phyloP scores from a whole-genome alignment of 2,113 vertebrate species.

The Nicator chloris region DNA sequence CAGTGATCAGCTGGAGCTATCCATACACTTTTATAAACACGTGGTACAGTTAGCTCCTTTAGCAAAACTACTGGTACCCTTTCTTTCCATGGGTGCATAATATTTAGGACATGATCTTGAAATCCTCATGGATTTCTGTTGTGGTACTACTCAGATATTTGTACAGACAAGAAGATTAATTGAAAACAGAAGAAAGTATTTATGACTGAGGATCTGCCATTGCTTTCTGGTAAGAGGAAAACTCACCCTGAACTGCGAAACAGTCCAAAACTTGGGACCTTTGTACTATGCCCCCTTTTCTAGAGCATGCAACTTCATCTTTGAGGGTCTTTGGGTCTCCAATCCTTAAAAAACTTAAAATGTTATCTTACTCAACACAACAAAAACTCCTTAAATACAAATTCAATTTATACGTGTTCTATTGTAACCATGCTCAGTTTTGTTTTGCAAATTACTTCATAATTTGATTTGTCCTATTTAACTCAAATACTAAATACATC shows the following conservation, averaged over 20 bases:
- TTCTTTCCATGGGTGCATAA: background rate
- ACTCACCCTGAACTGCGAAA: background rate
- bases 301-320: background rate
- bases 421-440: background rate
- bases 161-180: background rate
- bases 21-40: background rate
- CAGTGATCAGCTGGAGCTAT: background rate
- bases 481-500: background rate
- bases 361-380: background rate
- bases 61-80: background rate
- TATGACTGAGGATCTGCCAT: background rate
- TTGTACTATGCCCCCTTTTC: background rate
- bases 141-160: background rate
- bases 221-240: background rate
- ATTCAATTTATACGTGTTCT: background rate
- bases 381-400: background rate
- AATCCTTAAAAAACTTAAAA: constrained; percentile 15
- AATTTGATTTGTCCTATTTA: background rate
- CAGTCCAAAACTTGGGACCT: background rate
- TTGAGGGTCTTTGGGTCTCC: background rate
- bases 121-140: background rate
- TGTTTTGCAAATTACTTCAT: background rate
- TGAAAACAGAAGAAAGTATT: background rate
- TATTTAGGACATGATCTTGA: background rate
- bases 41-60: background rate